Conservation (phyloP, 2,797 vertebrate species). For the Pempheris klunzingeri region DNA sequence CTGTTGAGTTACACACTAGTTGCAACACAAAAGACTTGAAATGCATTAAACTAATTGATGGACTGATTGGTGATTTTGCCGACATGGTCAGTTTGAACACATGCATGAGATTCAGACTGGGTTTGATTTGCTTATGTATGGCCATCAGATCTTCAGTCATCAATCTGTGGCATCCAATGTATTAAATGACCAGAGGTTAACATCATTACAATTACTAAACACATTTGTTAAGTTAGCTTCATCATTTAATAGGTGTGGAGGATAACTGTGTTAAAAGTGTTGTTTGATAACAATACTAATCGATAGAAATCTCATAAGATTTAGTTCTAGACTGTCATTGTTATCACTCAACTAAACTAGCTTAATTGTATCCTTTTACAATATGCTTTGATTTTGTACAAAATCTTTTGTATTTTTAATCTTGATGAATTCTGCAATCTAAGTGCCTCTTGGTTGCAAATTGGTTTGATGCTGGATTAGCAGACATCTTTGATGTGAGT, state of each 20-base stretch:
- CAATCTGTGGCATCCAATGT: neutral
- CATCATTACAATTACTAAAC: neutral
- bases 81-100: neutral
- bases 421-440: too few relatives aligned
- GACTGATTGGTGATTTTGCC: neutral
- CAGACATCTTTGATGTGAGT: neutral
- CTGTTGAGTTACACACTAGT: neutral
- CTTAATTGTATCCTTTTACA: neutral
- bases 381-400: neutral
- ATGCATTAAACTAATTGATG: neutral
- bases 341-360: neutral
- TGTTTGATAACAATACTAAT: too few relatives aligned
- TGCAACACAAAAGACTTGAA: neutral
- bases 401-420: too few relatives aligned
- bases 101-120: neutral
- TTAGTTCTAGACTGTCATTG: neutral
- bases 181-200: neutral
- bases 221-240: too few relatives aligned
- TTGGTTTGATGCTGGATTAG: neutral
- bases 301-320: too few relatives aligned
- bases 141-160: conserved; percentile 1
- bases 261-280: too few relatives aligned
- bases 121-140: neutral
- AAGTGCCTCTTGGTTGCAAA: neutral
- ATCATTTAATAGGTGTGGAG: too few relatives aligned